phyloP scores from a whole-genome alignment of 2,113 vertebrate species.

The Micronycteris hirsuta region DNA sequence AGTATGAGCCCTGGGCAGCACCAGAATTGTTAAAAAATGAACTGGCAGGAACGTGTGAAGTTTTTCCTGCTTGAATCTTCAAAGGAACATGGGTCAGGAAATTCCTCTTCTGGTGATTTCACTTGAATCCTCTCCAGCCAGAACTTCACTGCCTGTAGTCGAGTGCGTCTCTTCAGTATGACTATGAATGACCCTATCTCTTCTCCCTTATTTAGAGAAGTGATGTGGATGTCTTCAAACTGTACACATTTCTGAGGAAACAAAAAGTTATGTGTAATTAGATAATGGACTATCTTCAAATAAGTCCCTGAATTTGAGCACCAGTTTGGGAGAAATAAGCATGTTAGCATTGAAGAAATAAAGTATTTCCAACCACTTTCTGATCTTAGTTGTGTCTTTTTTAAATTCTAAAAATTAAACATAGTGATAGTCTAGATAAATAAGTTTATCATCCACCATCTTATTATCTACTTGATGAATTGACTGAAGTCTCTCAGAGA shows the following conservation, averaged over 20 bases:
- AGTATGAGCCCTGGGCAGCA: not conserved
- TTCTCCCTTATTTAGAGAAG: not conserved
- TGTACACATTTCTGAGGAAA: conserved; percentile 40
- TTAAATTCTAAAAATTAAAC: conserved; percentile 46
- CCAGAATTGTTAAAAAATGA: not conserved
- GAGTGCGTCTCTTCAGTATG: not conserved
- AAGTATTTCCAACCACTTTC: conserved; percentile 47
- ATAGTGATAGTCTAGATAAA: conserved; percentile 44
- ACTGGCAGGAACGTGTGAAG: not conserved
- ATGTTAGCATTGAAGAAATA: conserved; percentile 42
- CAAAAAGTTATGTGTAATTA: conserved; percentile 20
- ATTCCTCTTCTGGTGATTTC: not conserved
- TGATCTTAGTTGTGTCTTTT: conserved; percentile 48
- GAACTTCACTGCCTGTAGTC: not conserved
- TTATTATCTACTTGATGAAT: conserved; percentile 11
- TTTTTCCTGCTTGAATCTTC: not conserved
- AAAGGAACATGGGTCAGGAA: not conserved
- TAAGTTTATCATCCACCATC: conserved; percentile 10
- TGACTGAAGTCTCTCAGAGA: not conserved
- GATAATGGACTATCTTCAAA: conserved; percentile 46
- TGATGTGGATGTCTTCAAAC: conserved; percentile 17
- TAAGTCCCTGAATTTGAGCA: conserved; percentile 44
- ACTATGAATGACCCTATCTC: not conserved
- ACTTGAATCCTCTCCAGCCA: not conserved
- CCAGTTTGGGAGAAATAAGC: conserved; percentile 43